Evolutionary conservation across 2,888 invertebrate species (phyloP).

Genomic region (Hypena proboscidalis): DNA sequence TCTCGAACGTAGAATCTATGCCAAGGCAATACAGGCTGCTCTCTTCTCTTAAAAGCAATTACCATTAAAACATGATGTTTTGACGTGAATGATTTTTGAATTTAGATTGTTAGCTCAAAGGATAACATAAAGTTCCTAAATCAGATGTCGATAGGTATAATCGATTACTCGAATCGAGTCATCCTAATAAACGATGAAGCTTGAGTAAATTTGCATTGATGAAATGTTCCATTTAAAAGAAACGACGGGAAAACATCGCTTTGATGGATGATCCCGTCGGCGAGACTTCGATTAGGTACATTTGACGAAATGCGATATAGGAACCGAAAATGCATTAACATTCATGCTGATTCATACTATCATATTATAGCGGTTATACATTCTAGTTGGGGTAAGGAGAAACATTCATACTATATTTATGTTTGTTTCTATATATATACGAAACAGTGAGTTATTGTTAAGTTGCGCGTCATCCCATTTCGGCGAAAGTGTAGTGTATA

Average conservation of each 20-base stretch:
- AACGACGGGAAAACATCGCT: slow-evolving; percentile 60
- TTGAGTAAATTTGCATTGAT: slow-evolving; percentile 69
- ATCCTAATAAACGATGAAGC: slow-evolving; percentile 40
- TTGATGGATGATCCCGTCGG: slow-evolving; percentile 73
- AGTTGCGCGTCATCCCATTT: no score
- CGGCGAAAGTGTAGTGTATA: slow-evolving; percentile 13
- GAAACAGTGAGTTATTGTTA: no score
- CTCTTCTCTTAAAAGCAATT: slow-evolving; percentile 42
- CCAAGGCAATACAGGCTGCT: slow-evolving; percentile 11
- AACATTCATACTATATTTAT: no score
- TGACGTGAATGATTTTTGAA: slow-evolving; percentile 46
- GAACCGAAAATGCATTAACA: slow-evolving; percentile 76
- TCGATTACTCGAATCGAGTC: slow-evolving; percentile 38
- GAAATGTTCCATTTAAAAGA: slow-evolving; percentile 65
- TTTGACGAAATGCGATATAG: slow-evolving; percentile 79
- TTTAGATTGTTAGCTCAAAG: slow-evolving; percentile 19
- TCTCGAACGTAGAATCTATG: slow-evolving; percentile 19
- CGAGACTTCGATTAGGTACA: slow-evolving; percentile 61
- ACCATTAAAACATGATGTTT: slow-evolving; percentile 45
- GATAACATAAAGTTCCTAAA: slow-evolving; percentile 38
- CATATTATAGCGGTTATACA: slow-evolving; percentile 40
- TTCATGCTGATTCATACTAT: slow-evolving; percentile 71
- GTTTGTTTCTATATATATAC: no score
- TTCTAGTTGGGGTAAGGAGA: no score
- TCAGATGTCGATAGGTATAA: slow-evolving; percentile 31